Conservation (phyloP, 2,797 vertebrate species). For the Bufotes viridis region DNA sequence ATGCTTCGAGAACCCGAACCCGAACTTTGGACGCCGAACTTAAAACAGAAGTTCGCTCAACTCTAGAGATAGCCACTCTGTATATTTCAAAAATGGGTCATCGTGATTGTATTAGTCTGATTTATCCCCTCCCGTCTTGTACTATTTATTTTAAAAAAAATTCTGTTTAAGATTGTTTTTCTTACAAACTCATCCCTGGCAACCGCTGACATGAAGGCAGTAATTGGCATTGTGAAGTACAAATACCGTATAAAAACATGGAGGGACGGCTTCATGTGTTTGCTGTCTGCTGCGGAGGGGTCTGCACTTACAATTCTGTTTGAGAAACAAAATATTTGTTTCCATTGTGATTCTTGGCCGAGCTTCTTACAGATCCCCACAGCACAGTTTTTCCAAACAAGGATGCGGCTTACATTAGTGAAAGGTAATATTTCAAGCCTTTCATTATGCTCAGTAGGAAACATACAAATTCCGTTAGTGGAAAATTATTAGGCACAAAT, state of each 20-base stretch:
- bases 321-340: conserved; percentile 43
- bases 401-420: conserved; percentile 19
- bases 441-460: conserved; percentile 43
- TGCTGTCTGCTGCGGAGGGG: background rate
- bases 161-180: conserved; percentile 17
- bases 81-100: conserved; percentile 27
- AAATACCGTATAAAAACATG: conserved; percentile 37
- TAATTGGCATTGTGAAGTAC: conserved; percentile 17
- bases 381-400: background rate
- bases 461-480: conserved; percentile 22
- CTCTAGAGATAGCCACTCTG: conserved; percentile 6
- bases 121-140: conserved; percentile 8
- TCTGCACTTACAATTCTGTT: background rate
- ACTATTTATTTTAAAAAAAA: conserved; percentile 18
- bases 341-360: conserved; percentile 57
- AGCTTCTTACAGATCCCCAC: conserved; percentile 38
- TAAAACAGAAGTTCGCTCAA: too few relatives aligned
- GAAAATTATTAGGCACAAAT: conserved; percentile 15
- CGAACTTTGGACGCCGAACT: too few relatives aligned
- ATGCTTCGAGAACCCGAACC: too few relatives aligned
- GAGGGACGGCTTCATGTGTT: background rate
- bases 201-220: conserved; percentile 13
- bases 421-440: conserved; percentile 36
- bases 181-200: background rate
- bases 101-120: background rate